A percentile compares a stretch with the other conserved stretches of the same genome.
These are phyloP conservation scores for Petaurus breviceps DNA, from an alignment of 2,113 vertebrate genomes.

Conservation along the genomic window DNA sequence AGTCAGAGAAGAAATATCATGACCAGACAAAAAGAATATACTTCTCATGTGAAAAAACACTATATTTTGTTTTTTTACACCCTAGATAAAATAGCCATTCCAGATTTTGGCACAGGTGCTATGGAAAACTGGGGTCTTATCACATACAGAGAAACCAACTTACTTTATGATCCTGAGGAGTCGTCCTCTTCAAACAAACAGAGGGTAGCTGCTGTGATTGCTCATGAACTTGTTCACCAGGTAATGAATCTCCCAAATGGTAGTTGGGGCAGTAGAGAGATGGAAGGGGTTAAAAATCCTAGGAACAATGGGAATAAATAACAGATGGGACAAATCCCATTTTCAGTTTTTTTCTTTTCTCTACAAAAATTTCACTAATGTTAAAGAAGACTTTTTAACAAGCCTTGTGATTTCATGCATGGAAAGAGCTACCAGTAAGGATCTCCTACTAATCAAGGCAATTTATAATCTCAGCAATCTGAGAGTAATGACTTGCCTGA, in stretches of 20 bases:
- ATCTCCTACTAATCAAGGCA: not conserved
- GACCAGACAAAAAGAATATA: slow-evolving; percentile 60
- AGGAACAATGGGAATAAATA: not conserved
- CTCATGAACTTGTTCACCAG: slow-evolving; percentile 98
- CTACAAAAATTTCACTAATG: not conserved
- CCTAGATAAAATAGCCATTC: slow-evolving; percentile 97
- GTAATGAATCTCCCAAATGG: slow-evolving; percentile 78
- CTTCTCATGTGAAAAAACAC: slow-evolving; percentile 52
- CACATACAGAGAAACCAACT: slow-evolving; percentile 96
- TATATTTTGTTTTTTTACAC: slow-evolving; percentile 48
- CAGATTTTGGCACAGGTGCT: slow-evolving; percentile 97
- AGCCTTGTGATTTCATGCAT: not conserved
- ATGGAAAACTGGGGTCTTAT: slow-evolving; percentile 99
- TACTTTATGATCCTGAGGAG: slow-evolving; percentile 90
- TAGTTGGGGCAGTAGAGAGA: not conserved
- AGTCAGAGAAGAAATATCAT: slow-evolving; percentile 47
- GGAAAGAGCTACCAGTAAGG: not conserved
- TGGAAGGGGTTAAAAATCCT: not conserved
- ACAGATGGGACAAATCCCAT: not conserved
- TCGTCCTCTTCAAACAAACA: slow-evolving; percentile 94
- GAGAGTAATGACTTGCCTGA: not conserved
- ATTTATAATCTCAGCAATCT: not conserved
- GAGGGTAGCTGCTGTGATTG: slow-evolving; percentile 92
- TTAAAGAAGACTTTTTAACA: not conserved
- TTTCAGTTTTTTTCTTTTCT: not conserved